Conservation (phyloP, 2,113 vertebrate species). For the Campylomormyrus numenius region DNA sequence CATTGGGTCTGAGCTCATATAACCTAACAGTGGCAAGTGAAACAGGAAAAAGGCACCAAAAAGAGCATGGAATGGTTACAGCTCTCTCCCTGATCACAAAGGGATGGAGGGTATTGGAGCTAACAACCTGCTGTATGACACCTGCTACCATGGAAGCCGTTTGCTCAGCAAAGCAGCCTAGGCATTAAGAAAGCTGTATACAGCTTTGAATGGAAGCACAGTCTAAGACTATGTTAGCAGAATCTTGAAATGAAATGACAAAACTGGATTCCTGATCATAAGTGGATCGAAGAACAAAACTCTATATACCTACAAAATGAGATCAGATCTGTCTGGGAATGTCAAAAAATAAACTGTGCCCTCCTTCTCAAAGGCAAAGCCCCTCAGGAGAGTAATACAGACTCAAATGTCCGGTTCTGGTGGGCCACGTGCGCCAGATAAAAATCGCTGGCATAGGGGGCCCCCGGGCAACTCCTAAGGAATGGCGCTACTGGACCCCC, state of each 20-base stretch:
- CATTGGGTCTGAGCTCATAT: neutral
- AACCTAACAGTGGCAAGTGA: neutral
- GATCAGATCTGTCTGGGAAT: neutral
- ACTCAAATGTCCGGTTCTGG: neutral
- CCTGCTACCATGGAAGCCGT: neutral
- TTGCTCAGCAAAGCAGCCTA: neutral
- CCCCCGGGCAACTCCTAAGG: slow-evolving; percentile 52
- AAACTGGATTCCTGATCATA: neutral
- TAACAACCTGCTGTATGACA: neutral
- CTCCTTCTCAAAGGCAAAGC: too few species aligned
- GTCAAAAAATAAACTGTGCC: neutral
- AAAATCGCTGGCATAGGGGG: slow-evolving; percentile 35
- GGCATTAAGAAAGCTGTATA: neutral
- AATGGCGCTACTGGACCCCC: slow-evolving; percentile 37
- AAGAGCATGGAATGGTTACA: neutral
- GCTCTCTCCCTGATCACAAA: neutral
- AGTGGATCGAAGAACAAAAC: neutral
- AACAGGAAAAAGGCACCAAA: neutral
- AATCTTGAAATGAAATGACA: neutral
- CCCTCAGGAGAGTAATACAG: neutral
- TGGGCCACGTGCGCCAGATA: slow-evolving; percentile 8
- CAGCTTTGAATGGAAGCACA: neutral
- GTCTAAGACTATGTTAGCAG: neutral
- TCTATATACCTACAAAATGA: neutral
- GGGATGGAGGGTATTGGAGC: neutral